Evolutionary conservation across 2,888 invertebrate genomes (phyloP), one percentile per base, ranked within the genome.

Genomic region (Pterobdella sp.): DNA sequence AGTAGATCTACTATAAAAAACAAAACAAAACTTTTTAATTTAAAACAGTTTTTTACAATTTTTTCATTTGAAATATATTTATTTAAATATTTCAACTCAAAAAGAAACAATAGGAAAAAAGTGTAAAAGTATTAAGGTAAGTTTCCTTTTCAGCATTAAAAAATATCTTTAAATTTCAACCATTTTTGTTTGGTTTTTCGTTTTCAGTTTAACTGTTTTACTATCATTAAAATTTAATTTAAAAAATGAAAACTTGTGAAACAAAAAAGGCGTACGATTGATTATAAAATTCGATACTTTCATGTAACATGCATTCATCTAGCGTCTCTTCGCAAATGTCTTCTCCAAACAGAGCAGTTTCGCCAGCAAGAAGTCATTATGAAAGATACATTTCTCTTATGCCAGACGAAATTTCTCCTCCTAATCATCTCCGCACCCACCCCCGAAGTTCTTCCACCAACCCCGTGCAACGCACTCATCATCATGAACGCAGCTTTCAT

Each of bases 381-480:
- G 60, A 56, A 26, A 56, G 60, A 26, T 56, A 56, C n/a, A 56
- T 56, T 3, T 26, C n/a, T n/a, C 60, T 56, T 3, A 56, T 56
- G 60, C 18, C 60, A 26, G 60, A 56, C 60, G n/a, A 56, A 26
- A 56, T 56, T 26, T 56, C 60, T 22, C 60, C 60, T 56, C 60
- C 60, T 22, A 56, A 22, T 56, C 60, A 26, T 56, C 60, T 56
- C n/a, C 60, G 60, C 4, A n/a, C n/a, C 26, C 69, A 69, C 34
- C 37, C 37, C 42, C 49, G 69, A 31, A 69, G 69, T n/a, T 42
- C 42, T 32, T 69, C 69, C 22, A 49, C 52, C 42, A 69, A 69
- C 49, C 69, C 69, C 22, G 31, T 49, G 14, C 31, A 52, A 14
- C 37, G 69, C 32, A 49, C 60, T 14, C 14, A 56, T 26, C 60